Conservation (phyloP, 2,888 invertebrate genomes). For the Rhynchonema sp. region DNA sequence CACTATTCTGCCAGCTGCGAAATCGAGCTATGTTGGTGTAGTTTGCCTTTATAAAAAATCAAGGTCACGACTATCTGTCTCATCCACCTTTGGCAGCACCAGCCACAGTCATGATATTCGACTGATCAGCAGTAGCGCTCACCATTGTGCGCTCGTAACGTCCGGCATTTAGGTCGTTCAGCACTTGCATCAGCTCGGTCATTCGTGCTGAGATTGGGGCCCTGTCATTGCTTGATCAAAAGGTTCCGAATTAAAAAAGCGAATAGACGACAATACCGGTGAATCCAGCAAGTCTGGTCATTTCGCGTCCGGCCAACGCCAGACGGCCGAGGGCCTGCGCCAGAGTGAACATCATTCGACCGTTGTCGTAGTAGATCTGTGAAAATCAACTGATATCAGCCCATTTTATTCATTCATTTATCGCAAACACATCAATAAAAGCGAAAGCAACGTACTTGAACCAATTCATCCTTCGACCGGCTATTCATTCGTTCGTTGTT, state of each 20-base stretch:
- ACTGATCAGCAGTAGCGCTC: background rate
- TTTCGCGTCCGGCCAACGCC: constrained; percentile 75
- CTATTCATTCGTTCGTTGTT: constrained; percentile 50
- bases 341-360: constrained; percentile 80
- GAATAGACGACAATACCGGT: no score
- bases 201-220: no score
- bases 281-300: constrained; percentile 79
- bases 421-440: no score
- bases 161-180: constrained; percentile 45
- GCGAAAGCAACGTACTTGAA: constrained; percentile 48
- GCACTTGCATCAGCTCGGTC: constrained; percentile 62
- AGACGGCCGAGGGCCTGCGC: constrained; percentile 90
- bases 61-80: no score
- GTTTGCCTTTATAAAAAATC: no score
- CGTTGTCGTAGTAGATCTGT: constrained; percentile 81
- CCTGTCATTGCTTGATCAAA: no score
- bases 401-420: background rate
- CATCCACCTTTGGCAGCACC: no score
- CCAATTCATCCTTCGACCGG: constrained; percentile 54
- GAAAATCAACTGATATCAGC: background rate
- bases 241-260: no score
- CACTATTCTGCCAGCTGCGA: no score
- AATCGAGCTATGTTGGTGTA: no score
- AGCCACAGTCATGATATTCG: no score
- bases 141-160: constrained; percentile 49